These are phyloP conservation scores for Onthophagus sagittarius DNA, from an alignment of 2,888 invertebrate genomes.

Conservation along the genomic window DNA sequence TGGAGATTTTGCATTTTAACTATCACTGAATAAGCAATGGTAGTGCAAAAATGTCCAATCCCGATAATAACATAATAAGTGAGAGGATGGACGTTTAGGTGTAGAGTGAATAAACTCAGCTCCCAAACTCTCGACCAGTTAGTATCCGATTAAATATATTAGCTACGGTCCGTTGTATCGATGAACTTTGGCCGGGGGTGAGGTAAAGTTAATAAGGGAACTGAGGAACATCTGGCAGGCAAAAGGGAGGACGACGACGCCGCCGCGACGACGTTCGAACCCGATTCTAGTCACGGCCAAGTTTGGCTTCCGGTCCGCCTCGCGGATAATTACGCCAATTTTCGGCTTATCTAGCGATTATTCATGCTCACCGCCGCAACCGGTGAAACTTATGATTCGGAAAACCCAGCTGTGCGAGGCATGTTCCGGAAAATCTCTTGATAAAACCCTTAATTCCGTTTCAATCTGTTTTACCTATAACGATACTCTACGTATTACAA, in stretches of 20 bases:
- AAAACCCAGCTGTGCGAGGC: slow-evolving; percentile 9
- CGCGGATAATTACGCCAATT: slow-evolving; percentile 25
- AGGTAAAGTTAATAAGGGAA: background rate
- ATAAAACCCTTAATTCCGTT: background rate
- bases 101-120: background rate
- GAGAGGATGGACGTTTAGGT: background rate
- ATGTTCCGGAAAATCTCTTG: background rate
- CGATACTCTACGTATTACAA: background rate
- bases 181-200: background rate
- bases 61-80: background rate
- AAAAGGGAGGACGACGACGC: background rate
- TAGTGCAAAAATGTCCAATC: too few species aligned
- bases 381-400: slow-evolving; percentile 22
- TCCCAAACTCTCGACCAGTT: background rate
- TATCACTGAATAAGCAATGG: too few species aligned
- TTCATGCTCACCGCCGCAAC: slow-evolving; percentile 20
- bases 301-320: slow-evolving; percentile 10
- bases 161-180: background rate
- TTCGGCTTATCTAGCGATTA: slow-evolving; percentile 23
- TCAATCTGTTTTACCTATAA: background rate
- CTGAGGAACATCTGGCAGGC: slow-evolving; percentile 6
- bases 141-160: background rate
- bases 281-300: slow-evolving; percentile 10
- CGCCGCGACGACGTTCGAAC: background rate
- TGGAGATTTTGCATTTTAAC: too few species aligned